Conservation (phyloP, 1,140 invertebrate species). For the Anastrepha ludens region DNA sequence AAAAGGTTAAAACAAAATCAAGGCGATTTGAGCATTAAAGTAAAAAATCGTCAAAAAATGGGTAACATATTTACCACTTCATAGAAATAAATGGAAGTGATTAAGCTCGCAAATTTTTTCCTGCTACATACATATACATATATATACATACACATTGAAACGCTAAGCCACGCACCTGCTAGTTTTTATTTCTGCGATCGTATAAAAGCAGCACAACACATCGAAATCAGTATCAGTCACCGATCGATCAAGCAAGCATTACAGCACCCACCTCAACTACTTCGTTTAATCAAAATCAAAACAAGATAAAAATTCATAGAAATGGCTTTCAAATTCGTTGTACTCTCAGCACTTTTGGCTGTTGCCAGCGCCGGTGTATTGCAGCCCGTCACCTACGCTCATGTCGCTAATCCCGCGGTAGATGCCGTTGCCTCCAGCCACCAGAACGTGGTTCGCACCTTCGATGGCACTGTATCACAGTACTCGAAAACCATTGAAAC, state of each 20-base stretch:
- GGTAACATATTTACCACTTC: no score
- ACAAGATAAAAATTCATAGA: conserved; percentile 60
- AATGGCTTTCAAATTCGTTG: conserved; percentile 74
- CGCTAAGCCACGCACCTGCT: neutral
- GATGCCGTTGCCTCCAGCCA: conserved; percentile 77
- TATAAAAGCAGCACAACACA: neutral
- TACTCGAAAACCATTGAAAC: conserved; percentile 80
- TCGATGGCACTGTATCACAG: conserved; percentile 78
- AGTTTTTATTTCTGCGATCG: neutral
- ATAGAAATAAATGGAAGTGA: no score
- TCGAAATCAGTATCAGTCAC: neutral
- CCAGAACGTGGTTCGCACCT: conserved; percentile 77
- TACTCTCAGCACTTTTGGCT: conserved; percentile 74
- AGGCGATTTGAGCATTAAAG: no score
- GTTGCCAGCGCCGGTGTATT: conserved; percentile 73
- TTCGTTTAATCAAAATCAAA: neutral
- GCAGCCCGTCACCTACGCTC: conserved; percentile 63
- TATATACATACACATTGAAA: neutral
- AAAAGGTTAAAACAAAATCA: no score
- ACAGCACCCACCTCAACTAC: conserved; percentile 8
- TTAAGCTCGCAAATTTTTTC: no score
- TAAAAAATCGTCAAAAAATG: no score
- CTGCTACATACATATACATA: neutral
- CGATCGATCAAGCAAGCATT: conserved; percentile 48
- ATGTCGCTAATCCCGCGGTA: conserved; percentile 72